These are phyloP conservation scores for Chrysemys picta DNA, from an alignment of 2,113 vertebrate species.

Conservation along the genomic window DNA sequence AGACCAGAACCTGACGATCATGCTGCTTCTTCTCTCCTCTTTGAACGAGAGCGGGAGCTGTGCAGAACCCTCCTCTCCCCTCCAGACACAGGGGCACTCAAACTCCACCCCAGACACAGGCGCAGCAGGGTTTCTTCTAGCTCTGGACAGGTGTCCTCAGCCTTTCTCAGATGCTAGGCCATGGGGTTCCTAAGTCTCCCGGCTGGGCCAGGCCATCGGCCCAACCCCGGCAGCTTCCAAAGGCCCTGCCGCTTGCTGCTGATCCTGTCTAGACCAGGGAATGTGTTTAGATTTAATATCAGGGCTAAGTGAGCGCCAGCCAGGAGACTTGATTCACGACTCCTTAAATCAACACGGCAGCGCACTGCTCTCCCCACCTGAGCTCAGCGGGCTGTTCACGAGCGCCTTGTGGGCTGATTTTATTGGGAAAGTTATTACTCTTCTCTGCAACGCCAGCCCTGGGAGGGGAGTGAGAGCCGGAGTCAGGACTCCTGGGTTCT, in stretches of 20 bases:
- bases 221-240: not conserved
- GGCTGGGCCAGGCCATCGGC: not conserved
- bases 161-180: no score
- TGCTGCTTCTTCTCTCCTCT: not conserved
- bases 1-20: not conserved
- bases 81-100: no score
- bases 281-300: not conserved
- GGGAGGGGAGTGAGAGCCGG: not conserved
- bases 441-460: not conserved
- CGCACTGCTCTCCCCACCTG: not conserved
- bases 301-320: not conserved
- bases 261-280: not conserved
- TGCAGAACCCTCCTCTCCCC: not conserved
- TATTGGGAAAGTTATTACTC: not conserved
- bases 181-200: not conserved
- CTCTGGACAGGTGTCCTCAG: no score
- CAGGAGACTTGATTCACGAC: not conserved
- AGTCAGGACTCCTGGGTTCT: not conserved
- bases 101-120: accelerated
- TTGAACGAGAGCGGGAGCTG: not conserved
- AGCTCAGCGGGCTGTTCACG: not conserved
- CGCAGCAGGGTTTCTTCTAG: accelerated
- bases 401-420: not conserved
- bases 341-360: not conserved
- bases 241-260: not conserved